phyloP scores from a whole-genome alignment of 2,113 vertebrate genomes.

The Oenanthe oenanthe region DNA sequence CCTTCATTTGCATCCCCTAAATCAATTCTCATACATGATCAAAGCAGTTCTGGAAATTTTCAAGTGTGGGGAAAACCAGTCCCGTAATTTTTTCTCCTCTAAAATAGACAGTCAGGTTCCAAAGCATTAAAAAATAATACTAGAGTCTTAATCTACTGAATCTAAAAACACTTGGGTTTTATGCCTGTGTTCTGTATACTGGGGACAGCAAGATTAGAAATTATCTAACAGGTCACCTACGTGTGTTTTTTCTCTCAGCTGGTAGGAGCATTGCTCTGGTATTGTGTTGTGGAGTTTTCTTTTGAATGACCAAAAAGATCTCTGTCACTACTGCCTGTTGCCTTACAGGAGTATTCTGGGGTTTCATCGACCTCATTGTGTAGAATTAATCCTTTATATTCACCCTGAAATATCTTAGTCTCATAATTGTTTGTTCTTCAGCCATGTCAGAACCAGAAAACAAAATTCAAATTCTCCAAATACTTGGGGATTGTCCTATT shows the following conservation, averaged over 20 bases:
- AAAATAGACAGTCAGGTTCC: background rate
- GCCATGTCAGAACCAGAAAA: background rate
- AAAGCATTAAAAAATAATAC: background rate
- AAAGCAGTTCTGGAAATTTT: conserved; percentile 39
- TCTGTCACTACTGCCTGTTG: background rate
- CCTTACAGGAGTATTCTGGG: background rate
- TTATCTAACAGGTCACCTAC: background rate
- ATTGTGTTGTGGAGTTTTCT: background rate
- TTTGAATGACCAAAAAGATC: background rate
- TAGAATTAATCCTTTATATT: background rate
- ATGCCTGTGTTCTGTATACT: background rate
- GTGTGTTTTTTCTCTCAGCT: background rate
- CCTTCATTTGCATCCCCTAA: conserved; percentile 65
- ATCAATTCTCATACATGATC: conserved; percentile 48
- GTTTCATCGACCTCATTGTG: background rate
- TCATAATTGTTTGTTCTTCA: background rate
- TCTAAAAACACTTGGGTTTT: background rate
- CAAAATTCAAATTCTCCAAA: background rate
- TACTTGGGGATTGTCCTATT: background rate
- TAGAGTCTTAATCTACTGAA: background rate
- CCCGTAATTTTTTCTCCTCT: background rate
- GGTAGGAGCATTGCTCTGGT: background rate
- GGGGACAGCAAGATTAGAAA: background rate
- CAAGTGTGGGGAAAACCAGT: background rate
- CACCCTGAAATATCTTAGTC: background rate